These are phyloP conservation scores for Lasius fuliginosus DNA, from an alignment of 2,888 invertebrate genomes.

Conservation along the genomic window DNA sequence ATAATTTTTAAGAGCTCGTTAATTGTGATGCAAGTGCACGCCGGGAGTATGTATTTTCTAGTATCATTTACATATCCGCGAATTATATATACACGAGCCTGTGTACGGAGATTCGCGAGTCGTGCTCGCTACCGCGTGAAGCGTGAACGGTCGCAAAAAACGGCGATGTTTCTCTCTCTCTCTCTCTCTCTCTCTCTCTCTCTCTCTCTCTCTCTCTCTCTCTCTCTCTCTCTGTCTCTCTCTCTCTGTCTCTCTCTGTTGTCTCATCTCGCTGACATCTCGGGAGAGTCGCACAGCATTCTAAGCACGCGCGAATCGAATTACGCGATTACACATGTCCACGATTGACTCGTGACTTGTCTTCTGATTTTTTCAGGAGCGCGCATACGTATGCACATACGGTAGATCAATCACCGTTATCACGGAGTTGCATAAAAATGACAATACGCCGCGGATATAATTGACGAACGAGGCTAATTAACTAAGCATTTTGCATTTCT, in stretches of 20 bases:
- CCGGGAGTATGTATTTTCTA: slow-evolving; percentile 4
- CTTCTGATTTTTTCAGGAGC: slow-evolving; percentile 74
- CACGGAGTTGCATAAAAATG: slow-evolving; percentile 31
- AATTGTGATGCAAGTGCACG: slow-evolving; percentile 46
- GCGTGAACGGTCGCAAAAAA: slow-evolving; percentile 37
- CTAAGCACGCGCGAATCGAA: slow-evolving; percentile 78
- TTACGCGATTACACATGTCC: slow-evolving; percentile 78
- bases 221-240: background rate
- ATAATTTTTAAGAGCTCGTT: slow-evolving; percentile 33
- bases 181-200: background rate
- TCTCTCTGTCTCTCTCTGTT: background rate
- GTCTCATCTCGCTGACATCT: slow-evolving; percentile 12
- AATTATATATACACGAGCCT: slow-evolving; percentile 12
- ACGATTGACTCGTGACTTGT: slow-evolving; percentile 78
- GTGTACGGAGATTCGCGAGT: slow-evolving; percentile 14
- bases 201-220: background rate
- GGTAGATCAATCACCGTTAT: slow-evolving; percentile 28
- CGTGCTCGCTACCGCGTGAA: slow-evolving; percentile 44
- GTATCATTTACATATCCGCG: slow-evolving; percentile 38
- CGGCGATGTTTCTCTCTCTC: background rate
- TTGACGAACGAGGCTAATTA: slow-evolving; percentile 26
- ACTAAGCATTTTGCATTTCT: slow-evolving; percentile 26
- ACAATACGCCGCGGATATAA: background rate
- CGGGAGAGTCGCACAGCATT: slow-evolving; percentile 66
- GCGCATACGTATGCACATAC: background rate